Evolutionary conservation across 2,888 invertebrate species (phyloP).

Genomic region (Cephus spinipes): DNA sequence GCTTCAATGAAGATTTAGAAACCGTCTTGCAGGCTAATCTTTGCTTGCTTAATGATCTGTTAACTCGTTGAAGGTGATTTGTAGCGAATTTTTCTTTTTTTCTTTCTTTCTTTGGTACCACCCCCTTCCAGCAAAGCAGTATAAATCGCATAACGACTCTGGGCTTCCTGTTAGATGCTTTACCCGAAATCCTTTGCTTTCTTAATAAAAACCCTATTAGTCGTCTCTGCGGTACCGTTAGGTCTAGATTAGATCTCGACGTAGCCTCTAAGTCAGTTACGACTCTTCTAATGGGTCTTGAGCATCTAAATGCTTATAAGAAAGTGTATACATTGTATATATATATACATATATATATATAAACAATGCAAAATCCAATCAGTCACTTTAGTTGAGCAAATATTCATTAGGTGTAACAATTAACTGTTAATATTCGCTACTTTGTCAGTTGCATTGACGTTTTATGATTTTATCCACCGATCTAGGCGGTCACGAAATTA

Average conservation of each 20-base stretch:
- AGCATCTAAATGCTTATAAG: background rate
- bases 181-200: background rate
- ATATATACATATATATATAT: too few relatives aligned
- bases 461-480: background rate
- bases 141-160: background rate
- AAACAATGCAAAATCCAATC: background rate
- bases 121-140: background rate
- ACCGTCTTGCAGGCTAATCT: background rate
- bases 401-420: background rate
- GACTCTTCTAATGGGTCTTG: background rate
- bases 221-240: background rate
- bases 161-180: background rate
- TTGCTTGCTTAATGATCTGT: background rate
- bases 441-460: background rate
- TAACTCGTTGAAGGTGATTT: background rate
- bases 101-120: background rate
- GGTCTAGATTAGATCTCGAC: background rate
- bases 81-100: background rate
- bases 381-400: background rate
- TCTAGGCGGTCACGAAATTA: background rate
- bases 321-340: background rate
- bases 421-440: background rate
- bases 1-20: background rate
- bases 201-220: too few relatives aligned
- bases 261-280: background rate